phyloP scores from a whole-genome alignment of 2,888 invertebrate genomes.

The Harpalus rufipes region DNA sequence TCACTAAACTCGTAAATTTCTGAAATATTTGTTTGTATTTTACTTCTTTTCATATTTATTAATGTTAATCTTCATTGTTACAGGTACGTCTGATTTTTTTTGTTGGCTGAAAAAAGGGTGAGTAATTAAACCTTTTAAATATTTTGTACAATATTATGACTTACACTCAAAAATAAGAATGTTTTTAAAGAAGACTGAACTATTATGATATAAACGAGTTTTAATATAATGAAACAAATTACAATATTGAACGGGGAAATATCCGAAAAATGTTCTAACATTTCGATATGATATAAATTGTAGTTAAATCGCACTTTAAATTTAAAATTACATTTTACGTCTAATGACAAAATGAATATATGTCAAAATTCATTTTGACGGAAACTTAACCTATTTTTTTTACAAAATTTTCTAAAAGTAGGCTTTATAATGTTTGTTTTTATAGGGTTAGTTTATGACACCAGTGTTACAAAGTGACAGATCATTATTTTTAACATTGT shows the following conservation, averaged over 20 bases:
- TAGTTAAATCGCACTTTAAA: background rate
- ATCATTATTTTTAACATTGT: no score
- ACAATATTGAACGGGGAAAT: background rate
- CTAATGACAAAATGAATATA: no score
- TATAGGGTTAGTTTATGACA: no score
- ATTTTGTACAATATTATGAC: background rate
- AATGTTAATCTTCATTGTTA: slow-evolving; percentile 31
- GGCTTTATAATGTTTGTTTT: no score
- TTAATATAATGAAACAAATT: background rate
- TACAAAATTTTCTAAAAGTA: no score
- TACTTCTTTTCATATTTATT: background rate
- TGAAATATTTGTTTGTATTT: background rate
- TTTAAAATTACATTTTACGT: background rate
- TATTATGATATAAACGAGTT: background rate
- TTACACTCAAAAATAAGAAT: background rate
- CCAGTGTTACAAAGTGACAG: no score
- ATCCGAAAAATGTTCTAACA: background rate
- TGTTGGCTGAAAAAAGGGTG: background rate
- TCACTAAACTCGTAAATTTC: no score
- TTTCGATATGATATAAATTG: background rate
- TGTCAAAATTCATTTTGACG: background rate
- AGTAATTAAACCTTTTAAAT: background rate
- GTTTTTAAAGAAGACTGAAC: background rate
- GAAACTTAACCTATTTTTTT: background rate
- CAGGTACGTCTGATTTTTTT: slow-evolving; percentile 24